These are phyloP conservation scores for Drosophila miranda DNA, from an alignment of 1,140 invertebrate genomes.

Conservation along the genomic window DNA sequence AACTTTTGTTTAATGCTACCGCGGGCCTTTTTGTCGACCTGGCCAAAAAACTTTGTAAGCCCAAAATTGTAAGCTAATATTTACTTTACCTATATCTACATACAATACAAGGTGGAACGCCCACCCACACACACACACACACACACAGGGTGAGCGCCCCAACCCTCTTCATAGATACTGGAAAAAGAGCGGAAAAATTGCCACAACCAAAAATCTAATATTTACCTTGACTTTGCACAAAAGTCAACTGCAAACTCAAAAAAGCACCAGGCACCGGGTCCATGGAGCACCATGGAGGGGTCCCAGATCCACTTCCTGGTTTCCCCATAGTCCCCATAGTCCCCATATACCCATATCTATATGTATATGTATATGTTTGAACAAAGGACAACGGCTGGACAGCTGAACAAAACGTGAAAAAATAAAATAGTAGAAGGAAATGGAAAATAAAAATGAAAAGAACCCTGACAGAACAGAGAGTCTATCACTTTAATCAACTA, in stretches of 20 bases:
- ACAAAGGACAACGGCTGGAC: slow-evolving; percentile 69
- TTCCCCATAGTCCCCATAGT: slow-evolving; percentile 14
- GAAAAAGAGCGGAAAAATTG: slow-evolving; percentile 56
- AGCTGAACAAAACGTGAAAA: slow-evolving; percentile 25
- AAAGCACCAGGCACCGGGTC: slow-evolving; percentile 10
- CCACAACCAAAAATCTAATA: slow-evolving; percentile 76
- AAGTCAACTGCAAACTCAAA: slow-evolving; percentile 67
- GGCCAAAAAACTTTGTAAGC: slow-evolving; percentile 65
- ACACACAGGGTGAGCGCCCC: too few relatives aligned
- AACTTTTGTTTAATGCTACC: slow-evolving; percentile 70
- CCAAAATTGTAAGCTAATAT: slow-evolving; percentile 78
- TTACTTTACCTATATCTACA: slow-evolving; percentile 71
- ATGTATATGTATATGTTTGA: slow-evolving; percentile 38
- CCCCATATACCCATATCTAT: slow-evolving; percentile 4
- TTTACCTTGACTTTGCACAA: slow-evolving; percentile 76
- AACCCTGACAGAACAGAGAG: slow-evolving; percentile 41
- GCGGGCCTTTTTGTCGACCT: slow-evolving; percentile 64
- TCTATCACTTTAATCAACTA: slow-evolving; percentile 80
- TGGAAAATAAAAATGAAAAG: slow-evolving; percentile 17
- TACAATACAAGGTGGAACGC: slow-evolving; percentile 7
- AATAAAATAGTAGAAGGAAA: slow-evolving; percentile 9
- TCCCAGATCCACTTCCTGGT: slow-evolving; percentile 19
- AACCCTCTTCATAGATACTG: too few relatives aligned
- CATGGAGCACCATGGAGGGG: slow-evolving; percentile 7
- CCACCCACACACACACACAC: neutral